Conservation (phyloP, 1,140 invertebrate genomes). For the Matsumurasca onukii region DNA sequence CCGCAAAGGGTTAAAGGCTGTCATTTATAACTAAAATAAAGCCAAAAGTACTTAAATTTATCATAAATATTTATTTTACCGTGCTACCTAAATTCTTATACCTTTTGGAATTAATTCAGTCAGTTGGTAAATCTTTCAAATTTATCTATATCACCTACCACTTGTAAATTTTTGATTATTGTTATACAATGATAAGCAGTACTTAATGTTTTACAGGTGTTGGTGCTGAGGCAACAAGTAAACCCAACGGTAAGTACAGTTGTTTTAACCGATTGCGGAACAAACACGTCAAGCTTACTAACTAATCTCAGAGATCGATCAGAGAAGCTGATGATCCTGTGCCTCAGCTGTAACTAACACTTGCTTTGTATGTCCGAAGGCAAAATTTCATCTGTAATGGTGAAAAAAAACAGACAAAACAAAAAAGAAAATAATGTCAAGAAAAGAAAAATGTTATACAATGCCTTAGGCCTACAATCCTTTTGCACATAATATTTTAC, state of each 20-base stretch:
- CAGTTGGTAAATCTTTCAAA: too few relatives aligned
- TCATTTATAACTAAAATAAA: too few relatives aligned
- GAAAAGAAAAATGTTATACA: background rate
- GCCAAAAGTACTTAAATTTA: too few relatives aligned
- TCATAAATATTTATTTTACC: too few relatives aligned
- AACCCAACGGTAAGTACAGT: conserved; percentile 1
- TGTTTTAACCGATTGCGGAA: too few relatives aligned
- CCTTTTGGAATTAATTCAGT: too few relatives aligned
- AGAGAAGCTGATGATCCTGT: background rate
- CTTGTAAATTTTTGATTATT: too few relatives aligned
- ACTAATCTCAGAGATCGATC: background rate
- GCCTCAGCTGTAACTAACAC: background rate
- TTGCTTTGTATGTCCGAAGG: background rate
- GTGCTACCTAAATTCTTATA: too few relatives aligned
- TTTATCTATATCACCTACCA: too few relatives aligned
- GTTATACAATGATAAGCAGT: too few relatives aligned
- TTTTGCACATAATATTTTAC: background rate
- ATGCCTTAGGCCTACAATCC: background rate
- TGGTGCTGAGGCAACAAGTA: conserved; percentile 10
- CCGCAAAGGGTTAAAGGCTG: too few relatives aligned
- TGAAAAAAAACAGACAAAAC: background rate
- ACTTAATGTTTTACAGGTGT: conserved; percentile 6
- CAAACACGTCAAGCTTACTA: too few relatives aligned
- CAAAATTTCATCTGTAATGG: background rate
- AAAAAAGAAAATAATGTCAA: background rate